Conservation (phyloP, 2,888 invertebrate genomes). For the Andrena marginata region DNA sequence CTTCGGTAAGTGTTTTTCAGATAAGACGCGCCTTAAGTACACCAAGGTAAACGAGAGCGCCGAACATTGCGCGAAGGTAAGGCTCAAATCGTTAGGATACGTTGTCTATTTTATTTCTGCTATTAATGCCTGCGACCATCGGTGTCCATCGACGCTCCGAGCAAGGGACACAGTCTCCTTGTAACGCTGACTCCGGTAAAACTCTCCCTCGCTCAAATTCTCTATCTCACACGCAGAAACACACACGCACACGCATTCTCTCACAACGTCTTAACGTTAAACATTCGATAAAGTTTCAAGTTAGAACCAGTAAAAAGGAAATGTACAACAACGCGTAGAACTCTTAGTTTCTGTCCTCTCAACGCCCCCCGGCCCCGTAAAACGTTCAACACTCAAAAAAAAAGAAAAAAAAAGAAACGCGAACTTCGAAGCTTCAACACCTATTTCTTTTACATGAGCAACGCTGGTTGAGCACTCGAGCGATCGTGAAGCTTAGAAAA, state of each 20-base stretch:
- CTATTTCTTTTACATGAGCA: conserved; percentile 40
- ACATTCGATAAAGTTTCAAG: conserved; percentile 66
- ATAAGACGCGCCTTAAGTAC: conserved; percentile 30
- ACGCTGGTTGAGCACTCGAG: conserved; percentile 37
- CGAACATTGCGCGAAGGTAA: background rate
- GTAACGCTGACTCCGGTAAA: conserved; percentile 62
- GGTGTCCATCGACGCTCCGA: conserved; percentile 51
- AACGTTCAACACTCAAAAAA: conserved; percentile 17
- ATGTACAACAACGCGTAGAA: conserved; percentile 77
- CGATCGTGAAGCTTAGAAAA: conserved; percentile 54
- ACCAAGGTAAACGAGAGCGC: conserved; percentile 1
- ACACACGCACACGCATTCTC: conserved; percentile 3
- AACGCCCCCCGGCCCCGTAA: background rate
- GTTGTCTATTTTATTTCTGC: background rate
- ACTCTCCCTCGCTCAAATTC: conserved; percentile 23
- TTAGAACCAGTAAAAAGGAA: conserved; percentile 72
- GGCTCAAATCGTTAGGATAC: background rate
- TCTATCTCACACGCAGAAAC: background rate
- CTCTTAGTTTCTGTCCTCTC: conserved; percentile 56
- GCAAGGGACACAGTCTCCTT: conserved; percentile 45
- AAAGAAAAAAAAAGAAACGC: conserved; percentile 4
- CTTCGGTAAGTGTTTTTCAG: background rate
- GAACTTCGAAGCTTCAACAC: conserved; percentile 38
- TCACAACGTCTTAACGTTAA: conserved; percentile 61
- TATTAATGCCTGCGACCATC: conserved; percentile 40